Conservation (phyloP, 2,888 invertebrate genomes). For the Mechanitis messenoides region DNA sequence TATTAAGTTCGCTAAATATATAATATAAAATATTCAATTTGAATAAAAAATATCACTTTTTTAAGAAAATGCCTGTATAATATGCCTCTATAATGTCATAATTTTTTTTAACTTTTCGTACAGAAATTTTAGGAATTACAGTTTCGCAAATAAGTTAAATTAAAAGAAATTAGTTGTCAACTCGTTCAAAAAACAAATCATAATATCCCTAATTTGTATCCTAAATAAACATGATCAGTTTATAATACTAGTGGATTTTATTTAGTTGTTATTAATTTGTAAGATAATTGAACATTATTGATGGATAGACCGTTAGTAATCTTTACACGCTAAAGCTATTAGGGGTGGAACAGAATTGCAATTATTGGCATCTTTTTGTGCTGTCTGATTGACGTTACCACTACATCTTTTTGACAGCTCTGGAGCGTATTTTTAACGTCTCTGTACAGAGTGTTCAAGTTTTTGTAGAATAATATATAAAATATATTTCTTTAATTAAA, state of each 20-base stretch:
- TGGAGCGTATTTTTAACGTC: conserved; percentile 51
- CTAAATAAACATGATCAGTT: neutral
- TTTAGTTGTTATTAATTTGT: neutral
- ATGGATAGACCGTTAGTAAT: conserved; percentile 43
- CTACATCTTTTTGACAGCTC: conserved; percentile 70
- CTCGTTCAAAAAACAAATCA: too few relatives aligned
- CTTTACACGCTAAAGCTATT: conserved; percentile 71
- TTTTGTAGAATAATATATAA: neutral
- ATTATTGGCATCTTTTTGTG: conserved; percentile 68
- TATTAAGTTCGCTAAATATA: too few relatives aligned
- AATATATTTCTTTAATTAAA: neutral
- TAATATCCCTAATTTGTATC: too few relatives aligned
- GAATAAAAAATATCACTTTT: too few relatives aligned
- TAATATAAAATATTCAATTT: too few relatives aligned
- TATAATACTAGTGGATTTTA: neutral
- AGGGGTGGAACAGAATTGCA: conserved; percentile 54
- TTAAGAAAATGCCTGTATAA: too few relatives aligned
- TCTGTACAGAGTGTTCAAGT: conserved; percentile 46
- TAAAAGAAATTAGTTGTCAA: too few relatives aligned
- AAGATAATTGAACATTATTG: conserved; percentile 14
- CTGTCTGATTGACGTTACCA: conserved; percentile 69
- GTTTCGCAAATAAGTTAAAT: too few relatives aligned
- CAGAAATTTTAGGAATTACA: too few relatives aligned
- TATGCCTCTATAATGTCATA: too few relatives aligned
- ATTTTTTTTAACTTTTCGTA: too few relatives aligned